Conservation (phyloP, 1,140 invertebrate genomes). For the Pemphigus obesinymphae region DNA sequence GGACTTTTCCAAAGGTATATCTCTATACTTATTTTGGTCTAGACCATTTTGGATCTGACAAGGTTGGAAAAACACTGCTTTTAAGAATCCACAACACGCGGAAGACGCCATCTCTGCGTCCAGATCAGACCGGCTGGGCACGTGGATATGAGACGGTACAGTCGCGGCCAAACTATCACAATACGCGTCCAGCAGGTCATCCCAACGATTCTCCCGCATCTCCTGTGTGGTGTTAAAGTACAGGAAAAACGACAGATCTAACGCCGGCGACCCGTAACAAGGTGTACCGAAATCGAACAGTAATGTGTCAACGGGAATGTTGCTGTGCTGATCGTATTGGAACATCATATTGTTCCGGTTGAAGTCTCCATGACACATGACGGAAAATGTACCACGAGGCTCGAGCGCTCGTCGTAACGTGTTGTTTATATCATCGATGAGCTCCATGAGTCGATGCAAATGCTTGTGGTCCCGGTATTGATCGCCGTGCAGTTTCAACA, state of each 20-base stretch:
- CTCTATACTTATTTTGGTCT: too few relatives aligned
- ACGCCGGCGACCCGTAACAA: constrained; percentile 49
- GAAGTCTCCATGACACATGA: constrained; percentile 52
- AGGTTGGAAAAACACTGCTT: neutral
- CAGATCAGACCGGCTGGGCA: neutral
- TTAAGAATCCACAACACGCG: neutral
- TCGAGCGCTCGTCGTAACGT: neutral
- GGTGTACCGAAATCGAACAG: constrained; percentile 52
- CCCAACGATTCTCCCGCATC: constrained; percentile 45
- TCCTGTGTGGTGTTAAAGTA: constrained; percentile 48
- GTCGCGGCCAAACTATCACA: constrained; percentile 43
- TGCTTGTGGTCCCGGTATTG: neutral
- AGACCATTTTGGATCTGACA: neutral
- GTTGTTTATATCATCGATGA: neutral
- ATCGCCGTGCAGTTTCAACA: neutral
- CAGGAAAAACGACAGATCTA: constrained; percentile 52
- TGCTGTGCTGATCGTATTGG: constrained; percentile 37
- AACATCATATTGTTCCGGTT: constrained; percentile 51
- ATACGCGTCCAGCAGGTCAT: constrained; percentile 49
- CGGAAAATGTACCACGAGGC: constrained; percentile 48
- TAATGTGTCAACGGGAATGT: constrained; percentile 45
- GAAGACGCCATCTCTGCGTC: neutral
- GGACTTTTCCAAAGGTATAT: too few relatives aligned
- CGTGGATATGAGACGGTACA: neutral
- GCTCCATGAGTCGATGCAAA: neutral